These are phyloP conservation scores for Cancer borealis DNA, from an alignment of 2,888 invertebrate genomes.

Conservation along the genomic window DNA sequence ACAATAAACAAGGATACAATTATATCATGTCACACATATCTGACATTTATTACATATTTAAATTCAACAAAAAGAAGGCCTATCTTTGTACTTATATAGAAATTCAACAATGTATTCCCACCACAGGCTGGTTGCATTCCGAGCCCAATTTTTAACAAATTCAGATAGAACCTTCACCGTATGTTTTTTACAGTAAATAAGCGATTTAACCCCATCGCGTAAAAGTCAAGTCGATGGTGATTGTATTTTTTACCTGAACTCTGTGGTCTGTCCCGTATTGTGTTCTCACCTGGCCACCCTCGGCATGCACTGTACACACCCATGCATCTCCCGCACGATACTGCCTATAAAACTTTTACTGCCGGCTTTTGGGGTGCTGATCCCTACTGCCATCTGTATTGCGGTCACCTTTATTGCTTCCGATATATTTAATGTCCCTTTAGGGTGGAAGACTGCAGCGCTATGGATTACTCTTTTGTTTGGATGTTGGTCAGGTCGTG, in stretches of 20 bases:
- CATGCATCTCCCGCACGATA: conserved; percentile 39
- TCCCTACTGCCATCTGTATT: conserved; percentile 41
- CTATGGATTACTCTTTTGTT: conserved; percentile 43
- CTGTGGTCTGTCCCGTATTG: conserved; percentile 38
- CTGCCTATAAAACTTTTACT: conserved; percentile 45
- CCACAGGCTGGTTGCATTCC: background rate
- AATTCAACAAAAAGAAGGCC: background rate
- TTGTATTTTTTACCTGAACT: conserved; percentile 45
- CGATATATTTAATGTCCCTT: conserved; percentile 43
- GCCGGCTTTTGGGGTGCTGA: conserved; percentile 45
- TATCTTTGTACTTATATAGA: background rate
- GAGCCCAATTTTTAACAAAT: conserved; percentile 36
- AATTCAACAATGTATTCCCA: background rate
- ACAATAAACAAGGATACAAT: background rate
- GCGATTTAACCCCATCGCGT: conserved; percentile 45
- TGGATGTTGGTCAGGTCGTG: conserved; percentile 45
- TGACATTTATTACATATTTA: background rate
- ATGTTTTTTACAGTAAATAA: conserved; percentile 42
- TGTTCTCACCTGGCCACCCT: conserved; percentile 40
- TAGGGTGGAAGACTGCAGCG: conserved; percentile 43
- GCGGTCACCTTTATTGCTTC: conserved; percentile 45
- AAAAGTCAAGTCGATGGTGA: conserved; percentile 45
- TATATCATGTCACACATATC: background rate
- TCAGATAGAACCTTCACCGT: conserved; percentile 41
- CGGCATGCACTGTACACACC: conserved; percentile 29